A percentile compares a stretch with the other conserved stretches of the same genome.
These are phyloP conservation scores for Punctoribates punctum DNA, from an alignment of 2,888 invertebrate genomes.

Conservation along the genomic window DNA sequence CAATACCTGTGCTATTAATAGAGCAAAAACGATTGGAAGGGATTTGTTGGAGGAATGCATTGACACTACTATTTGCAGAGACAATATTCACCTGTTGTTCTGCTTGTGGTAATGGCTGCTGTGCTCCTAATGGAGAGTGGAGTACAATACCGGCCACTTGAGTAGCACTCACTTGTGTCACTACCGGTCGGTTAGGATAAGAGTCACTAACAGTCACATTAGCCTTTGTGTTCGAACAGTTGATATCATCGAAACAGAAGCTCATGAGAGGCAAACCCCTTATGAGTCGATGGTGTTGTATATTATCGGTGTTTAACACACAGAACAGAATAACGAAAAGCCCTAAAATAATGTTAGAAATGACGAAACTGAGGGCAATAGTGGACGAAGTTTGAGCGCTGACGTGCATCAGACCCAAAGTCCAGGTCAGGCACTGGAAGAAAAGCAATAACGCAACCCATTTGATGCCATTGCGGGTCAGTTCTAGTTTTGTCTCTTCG, in stretches of 20 bases:
- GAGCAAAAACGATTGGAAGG: constrained; percentile 26
- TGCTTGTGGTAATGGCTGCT: background rate
- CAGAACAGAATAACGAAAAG: constrained; percentile 77
- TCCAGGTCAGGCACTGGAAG: constrained; percentile 87
- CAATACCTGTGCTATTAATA: constrained; percentile 41
- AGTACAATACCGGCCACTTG: constrained; percentile 40
- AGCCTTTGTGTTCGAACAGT: constrained; percentile 29
- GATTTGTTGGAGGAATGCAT: constrained; percentile 18
- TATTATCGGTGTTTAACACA: constrained; percentile 40
- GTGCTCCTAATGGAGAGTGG: background rate
- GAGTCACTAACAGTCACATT: constrained; percentile 32
- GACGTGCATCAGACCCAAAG: constrained; percentile 83
- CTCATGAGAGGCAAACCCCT: constrained; percentile 28
- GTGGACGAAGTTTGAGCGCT: constrained; percentile 72
- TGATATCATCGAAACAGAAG: constrained; percentile 31
- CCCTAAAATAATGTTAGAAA: constrained; percentile 86
- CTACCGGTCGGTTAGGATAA: constrained; percentile 40
- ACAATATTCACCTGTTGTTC: constrained; percentile 36
- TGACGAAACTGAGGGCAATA: constrained; percentile 87
- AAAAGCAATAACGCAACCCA: constrained; percentile 84
- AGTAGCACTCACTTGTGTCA: constrained; percentile 39
- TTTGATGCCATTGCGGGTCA: constrained; percentile 71
- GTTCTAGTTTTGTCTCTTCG: constrained; percentile 80
- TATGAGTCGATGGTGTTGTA: constrained; percentile 37
- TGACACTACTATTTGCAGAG: constrained; percentile 19